phyloP scores from a whole-genome alignment of 64 coral and sea anemone species.

The Platygyra sinensis region DNA sequence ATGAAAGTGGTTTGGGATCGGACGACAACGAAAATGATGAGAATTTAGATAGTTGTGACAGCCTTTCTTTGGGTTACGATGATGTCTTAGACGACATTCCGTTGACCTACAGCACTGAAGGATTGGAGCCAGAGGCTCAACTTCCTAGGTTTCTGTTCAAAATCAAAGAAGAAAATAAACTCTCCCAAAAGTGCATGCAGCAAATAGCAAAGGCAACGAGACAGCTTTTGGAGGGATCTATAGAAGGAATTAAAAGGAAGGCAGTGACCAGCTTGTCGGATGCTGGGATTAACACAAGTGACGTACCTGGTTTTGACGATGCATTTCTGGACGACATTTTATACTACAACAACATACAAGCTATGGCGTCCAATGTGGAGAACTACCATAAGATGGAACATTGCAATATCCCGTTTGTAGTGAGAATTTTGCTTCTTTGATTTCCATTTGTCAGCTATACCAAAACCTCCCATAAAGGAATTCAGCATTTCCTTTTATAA shows the following conservation, averaged over 20 bases:
- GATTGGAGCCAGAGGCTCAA: background rate
- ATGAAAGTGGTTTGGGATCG: too few relatives aligned
- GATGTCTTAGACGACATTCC: too few relatives aligned
- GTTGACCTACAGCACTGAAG: too few relatives aligned
- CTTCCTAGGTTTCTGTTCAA: background rate
- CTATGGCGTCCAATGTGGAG: background rate
- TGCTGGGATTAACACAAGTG: background rate
- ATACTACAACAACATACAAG: background rate
- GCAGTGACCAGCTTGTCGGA: background rate
- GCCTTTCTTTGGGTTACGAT: too few relatives aligned
- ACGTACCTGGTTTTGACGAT: slow-evolving; percentile 3
- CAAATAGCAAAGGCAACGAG: background rate
- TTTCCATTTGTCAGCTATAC: too few relatives aligned
- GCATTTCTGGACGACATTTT: background rate
- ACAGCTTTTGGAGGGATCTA: background rate
- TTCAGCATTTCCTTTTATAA: too few relatives aligned
- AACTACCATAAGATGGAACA: background rate
- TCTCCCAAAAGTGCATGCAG: background rate
- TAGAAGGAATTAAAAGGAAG: slow-evolving; percentile 3
- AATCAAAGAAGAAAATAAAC: slow-evolving; percentile 22
- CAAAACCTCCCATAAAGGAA: too few relatives aligned
- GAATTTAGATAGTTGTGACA: too few relatives aligned
- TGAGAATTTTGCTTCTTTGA: background rate
- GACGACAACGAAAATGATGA: too few relatives aligned
- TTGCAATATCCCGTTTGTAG: background rate